phyloP scores from a whole-genome alignment of 2,797 vertebrate species.

The Melanotaenia trifasciata region DNA sequence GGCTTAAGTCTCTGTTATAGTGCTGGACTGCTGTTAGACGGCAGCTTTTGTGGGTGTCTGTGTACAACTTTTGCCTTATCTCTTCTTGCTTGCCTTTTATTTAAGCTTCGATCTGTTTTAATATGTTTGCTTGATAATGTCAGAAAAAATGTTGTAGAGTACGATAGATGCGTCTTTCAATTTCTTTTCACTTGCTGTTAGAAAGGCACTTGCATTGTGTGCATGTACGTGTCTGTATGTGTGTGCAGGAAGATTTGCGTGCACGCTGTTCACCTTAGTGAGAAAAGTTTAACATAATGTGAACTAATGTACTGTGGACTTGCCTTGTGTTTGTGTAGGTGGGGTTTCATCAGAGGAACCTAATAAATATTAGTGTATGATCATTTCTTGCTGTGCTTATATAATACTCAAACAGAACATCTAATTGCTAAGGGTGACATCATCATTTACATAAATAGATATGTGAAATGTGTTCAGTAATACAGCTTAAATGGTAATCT shows the following conservation, averaged over 20 bases:
- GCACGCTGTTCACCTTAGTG: too few species aligned
- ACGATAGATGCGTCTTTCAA: slow-evolving; percentile 31
- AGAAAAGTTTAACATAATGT: too few species aligned
- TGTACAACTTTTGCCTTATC: neutral
- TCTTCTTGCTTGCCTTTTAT: neutral
- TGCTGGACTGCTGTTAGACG: neutral
- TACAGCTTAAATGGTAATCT: too few species aligned
- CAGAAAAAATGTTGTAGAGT: slow-evolving; percentile 31
- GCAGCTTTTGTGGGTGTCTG: slow-evolving; percentile 10
- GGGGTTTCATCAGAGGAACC: too few species aligned
- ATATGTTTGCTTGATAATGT: slow-evolving; percentile 30
- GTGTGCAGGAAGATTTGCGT: neutral
- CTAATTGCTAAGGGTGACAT: too few species aligned
- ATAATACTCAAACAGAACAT: too few species aligned
- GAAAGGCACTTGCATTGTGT: slow-evolving; percentile 16
- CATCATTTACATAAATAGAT: too few species aligned
- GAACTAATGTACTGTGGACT: too few species aligned
- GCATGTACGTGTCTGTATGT: neutral
- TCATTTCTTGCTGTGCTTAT: too few species aligned
- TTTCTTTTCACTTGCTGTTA: slow-evolving; percentile 14
- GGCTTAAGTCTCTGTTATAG: slow-evolving; percentile 2
- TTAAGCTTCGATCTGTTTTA: slow-evolving; percentile 34
- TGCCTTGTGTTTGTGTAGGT: too few species aligned
- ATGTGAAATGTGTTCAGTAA: too few species aligned
- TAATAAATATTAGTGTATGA: too few species aligned